Evolutionary conservation across 92 coral and sea anemone genomes (phyloP).

Genomic region (Ricordea florida): DNA sequence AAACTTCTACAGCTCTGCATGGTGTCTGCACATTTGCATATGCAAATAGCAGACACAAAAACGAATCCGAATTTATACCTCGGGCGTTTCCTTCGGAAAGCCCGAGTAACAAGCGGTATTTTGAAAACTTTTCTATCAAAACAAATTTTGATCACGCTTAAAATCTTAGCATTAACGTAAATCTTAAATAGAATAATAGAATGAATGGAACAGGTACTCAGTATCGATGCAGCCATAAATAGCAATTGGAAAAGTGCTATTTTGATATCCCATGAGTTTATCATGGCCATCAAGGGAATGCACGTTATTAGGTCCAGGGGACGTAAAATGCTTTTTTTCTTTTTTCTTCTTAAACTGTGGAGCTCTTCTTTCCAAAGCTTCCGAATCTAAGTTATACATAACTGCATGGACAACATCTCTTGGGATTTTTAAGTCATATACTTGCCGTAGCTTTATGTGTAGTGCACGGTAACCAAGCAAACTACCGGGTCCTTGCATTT

Average conservation of each 20-base stretch:
- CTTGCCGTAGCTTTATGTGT: neutral
- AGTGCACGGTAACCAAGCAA: neutral
- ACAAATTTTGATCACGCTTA: too few relatives aligned
- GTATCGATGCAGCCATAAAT: constrained; percentile 54
- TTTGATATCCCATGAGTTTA: constrained; percentile 43
- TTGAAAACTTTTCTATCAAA: too few relatives aligned
- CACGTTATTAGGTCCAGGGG: constrained; percentile 40
- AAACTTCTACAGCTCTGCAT: too few relatives aligned
- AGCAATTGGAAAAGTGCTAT: constrained; percentile 44
- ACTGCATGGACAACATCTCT: constrained; percentile 63
- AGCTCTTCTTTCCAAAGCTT: constrained; percentile 49
- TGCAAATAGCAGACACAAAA: too few relatives aligned
- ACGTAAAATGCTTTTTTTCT: constrained; percentile 50
- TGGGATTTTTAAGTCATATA: constrained; percentile 32
- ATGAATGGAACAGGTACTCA: too few relatives aligned
- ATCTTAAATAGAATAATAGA: too few relatives aligned
- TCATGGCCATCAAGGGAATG: constrained; percentile 56
- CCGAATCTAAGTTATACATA: constrained; percentile 57
- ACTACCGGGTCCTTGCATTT: neutral
- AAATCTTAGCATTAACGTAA: too few relatives aligned
- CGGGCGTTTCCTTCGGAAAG: too few relatives aligned
- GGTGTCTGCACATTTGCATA: too few relatives aligned
- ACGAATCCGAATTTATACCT: too few relatives aligned
- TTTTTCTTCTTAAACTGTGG: constrained; percentile 44
- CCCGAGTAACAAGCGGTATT: too few relatives aligned